Conservation (phyloP, 2,797 vertebrate genomes). For the Helarctos malayanus region DNA sequence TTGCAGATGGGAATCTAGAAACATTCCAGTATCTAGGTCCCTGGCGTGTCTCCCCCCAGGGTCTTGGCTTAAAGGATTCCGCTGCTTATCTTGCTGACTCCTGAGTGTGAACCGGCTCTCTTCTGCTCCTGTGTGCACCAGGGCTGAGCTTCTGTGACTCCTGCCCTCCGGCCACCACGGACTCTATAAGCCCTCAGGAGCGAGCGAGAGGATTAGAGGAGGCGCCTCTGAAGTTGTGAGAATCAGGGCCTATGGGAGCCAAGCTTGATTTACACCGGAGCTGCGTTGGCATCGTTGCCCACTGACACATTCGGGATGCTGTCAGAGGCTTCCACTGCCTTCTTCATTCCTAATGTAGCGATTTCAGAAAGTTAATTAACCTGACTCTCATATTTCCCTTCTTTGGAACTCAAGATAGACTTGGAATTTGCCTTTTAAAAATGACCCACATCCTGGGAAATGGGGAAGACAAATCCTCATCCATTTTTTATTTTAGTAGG, state of each 20-base stretch:
- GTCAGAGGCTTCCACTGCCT: background rate
- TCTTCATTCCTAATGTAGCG: background rate
- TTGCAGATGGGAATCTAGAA: background rate
- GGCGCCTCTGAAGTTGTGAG: constrained; percentile 28
- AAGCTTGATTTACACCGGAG: constrained; percentile 44
- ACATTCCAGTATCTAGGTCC: background rate
- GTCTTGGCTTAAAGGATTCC: constrained; percentile 53
- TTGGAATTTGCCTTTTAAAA: constrained; percentile 45
- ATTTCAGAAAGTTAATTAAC: constrained; percentile 72
- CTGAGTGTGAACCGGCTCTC: background rate
- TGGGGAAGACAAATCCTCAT: background rate
- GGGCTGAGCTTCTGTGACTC: background rate
- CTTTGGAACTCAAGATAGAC: background rate
- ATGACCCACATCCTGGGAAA: background rate
- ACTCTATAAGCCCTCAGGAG: background rate
- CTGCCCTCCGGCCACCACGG: constrained; percentile 45
- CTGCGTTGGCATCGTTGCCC: constrained; percentile 44
- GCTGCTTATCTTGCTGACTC: background rate
- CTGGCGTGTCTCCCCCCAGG: background rate
- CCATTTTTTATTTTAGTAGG: background rate
- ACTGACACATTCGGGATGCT: background rate
- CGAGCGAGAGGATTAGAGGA: constrained; percentile 18
- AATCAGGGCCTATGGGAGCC: constrained; percentile 5
- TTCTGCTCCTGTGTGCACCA: rapidly evolving
- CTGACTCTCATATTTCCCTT: background rate